Conservation (phyloP, 2,113 vertebrate genomes). For the Barnardius zonarius region DNA sequence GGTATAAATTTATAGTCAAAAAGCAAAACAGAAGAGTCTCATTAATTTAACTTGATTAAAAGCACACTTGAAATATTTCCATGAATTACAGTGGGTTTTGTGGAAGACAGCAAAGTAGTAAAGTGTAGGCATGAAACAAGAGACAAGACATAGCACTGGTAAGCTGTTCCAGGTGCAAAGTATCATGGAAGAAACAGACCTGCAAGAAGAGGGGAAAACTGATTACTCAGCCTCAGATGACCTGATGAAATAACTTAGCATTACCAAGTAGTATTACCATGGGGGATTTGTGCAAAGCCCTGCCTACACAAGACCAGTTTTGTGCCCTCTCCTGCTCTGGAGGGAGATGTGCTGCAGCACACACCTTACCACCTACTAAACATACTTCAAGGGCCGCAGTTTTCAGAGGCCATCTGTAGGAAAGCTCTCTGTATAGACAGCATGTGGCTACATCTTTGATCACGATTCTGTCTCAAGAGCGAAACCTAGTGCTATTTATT, state of each 20-base stretch:
- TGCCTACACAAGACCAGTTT: background rate
- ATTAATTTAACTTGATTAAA: background rate
- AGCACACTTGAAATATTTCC: background rate
- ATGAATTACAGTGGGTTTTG: background rate
- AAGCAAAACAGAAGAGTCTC: background rate
- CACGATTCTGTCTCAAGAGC: background rate
- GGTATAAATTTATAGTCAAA: background rate
- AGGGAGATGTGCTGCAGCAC: background rate
- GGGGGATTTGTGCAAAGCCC: background rate
- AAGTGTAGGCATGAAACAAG: background rate
- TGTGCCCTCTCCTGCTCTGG: background rate
- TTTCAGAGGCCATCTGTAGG: background rate
- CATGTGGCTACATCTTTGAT: background rate
- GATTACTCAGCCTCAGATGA: background rate
- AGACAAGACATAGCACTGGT: background rate
- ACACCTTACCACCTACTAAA: background rate
- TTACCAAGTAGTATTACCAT: background rate
- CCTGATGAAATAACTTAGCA: background rate
- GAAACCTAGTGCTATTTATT: background rate
- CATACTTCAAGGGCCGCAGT: rapidly evolving
- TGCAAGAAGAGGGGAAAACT: background rate
- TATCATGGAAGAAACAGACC: background rate
- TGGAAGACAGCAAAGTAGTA: background rate
- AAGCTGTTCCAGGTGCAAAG: background rate
- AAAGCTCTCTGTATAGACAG: background rate